Evolutionary conservation across 2,113 vertebrate genomes (phyloP).

Genomic region (Thymallus thymallus): DNA sequence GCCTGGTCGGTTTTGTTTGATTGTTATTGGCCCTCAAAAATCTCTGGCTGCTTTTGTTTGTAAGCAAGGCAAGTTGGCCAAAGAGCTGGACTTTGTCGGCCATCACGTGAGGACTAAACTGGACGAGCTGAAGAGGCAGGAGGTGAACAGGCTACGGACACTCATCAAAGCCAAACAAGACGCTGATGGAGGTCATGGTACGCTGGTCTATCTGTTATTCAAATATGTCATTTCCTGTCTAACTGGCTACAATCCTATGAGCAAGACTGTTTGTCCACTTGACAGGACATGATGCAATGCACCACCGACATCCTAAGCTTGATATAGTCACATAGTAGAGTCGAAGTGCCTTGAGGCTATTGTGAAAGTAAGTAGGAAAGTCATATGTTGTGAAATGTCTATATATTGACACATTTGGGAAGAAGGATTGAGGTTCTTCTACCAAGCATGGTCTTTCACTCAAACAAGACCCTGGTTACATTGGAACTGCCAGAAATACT

Average conservation of each 20-base stretch:
- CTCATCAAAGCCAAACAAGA: constrained; percentile 92
- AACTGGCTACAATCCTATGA: background rate
- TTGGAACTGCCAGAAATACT: background rate
- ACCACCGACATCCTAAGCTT: background rate
- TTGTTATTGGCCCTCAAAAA: too few relatives aligned
- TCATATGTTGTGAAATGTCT: background rate
- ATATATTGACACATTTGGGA: background rate
- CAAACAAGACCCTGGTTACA: background rate
- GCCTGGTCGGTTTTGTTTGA: background rate
- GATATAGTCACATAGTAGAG: background rate
- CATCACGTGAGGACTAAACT: constrained; percentile 89
- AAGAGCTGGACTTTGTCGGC: constrained; percentile 93
- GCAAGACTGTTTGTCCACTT: background rate
- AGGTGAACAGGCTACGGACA: constrained; percentile 87
- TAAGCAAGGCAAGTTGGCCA: constrained; percentile 84
- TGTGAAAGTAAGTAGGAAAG: background rate
- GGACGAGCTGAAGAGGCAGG: constrained; percentile 93
- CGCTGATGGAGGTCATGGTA: constrained; percentile 76
- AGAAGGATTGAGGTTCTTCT: background rate
- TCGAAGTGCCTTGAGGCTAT: background rate
- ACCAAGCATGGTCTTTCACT: too few relatives aligned
- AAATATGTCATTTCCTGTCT: background rate
- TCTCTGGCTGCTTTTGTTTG: constrained; percentile 1
- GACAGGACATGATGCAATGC: too few relatives aligned
- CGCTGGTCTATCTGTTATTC: background rate